Conservation (phyloP, 35 echinoderm and acorn worm genomes). For the Ptychodera flava region DNA sequence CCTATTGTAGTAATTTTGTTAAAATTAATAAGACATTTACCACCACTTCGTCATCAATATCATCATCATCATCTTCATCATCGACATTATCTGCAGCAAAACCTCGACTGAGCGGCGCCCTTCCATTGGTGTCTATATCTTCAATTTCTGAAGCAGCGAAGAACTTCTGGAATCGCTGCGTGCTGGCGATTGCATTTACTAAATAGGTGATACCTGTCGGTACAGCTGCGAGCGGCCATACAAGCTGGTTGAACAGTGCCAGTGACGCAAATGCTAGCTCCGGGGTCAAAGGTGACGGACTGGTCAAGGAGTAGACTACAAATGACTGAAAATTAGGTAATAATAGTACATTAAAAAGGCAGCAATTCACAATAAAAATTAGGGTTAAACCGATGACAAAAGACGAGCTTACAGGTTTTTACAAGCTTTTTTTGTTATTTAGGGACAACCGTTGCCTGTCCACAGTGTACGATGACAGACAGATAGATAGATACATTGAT, state of each 20-base stretch:
- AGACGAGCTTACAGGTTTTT: too few species aligned
- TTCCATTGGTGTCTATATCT: background rate
- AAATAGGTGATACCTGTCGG: background rate
- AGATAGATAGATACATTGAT: background rate
- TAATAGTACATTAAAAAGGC: background rate
- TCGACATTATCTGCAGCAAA: background rate
- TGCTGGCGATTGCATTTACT: background rate
- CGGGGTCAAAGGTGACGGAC: slow-evolving; percentile 22
- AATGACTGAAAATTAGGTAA: slow-evolving; percentile 35
- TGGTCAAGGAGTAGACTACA: slow-evolving; percentile 29
- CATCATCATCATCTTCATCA: background rate
- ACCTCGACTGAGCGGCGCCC: background rate
- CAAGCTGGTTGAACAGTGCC: slow-evolving; percentile 63
- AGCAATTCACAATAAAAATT: background rate
- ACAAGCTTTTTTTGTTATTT: too few species aligned
- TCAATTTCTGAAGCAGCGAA: background rate
- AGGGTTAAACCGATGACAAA: background rate
- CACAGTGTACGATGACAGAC: background rate
- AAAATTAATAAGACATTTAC: too few species aligned
- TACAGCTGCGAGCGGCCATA: background rate
- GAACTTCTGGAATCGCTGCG: background rate
- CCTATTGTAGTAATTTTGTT: too few species aligned
- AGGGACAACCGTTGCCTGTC: background rate
- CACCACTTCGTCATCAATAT: background rate
- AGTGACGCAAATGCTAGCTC: slow-evolving; percentile 55